These are phyloP conservation scores for Phalacrocorax brasilianus DNA, from an alignment of 2,113 vertebrate species.

Conservation along the genomic window DNA sequence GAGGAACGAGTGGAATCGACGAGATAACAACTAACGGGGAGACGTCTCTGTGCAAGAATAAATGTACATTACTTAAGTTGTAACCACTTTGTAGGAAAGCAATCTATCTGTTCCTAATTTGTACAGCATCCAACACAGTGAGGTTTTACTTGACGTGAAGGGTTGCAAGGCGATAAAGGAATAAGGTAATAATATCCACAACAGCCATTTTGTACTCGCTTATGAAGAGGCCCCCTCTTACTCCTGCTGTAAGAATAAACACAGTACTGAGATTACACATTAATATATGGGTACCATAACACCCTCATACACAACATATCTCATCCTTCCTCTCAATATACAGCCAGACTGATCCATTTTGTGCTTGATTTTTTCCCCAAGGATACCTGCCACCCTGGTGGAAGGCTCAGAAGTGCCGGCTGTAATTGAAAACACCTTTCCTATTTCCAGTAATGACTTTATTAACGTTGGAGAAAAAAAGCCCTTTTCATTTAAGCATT, in stretches of 20 bases:
- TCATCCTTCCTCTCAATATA: background rate
- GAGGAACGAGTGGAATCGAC: background rate
- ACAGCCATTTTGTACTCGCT: background rate
- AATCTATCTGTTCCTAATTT: background rate
- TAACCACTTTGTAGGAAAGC: background rate
- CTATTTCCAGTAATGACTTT: background rate
- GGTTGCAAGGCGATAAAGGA: background rate
- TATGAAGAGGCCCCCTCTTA: background rate
- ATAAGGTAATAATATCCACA: background rate
- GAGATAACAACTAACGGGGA: background rate
- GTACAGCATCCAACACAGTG: background rate
- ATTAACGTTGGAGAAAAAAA: background rate
- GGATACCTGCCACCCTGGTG: background rate
- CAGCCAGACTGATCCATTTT: background rate
- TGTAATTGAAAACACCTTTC: background rate
- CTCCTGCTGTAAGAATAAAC: background rate
- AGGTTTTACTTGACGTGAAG: background rate
- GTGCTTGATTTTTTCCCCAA: background rate
- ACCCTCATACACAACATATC: background rate
- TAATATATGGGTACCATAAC: background rate
- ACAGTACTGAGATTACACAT: background rate
- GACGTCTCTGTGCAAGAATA: background rate
- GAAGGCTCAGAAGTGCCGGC: background rate
- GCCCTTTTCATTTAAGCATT: background rate
- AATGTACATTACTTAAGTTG: background rate